phyloP scores from a whole-genome alignment of 2,113 vertebrate species.

The Apodemus speciosus region DNA sequence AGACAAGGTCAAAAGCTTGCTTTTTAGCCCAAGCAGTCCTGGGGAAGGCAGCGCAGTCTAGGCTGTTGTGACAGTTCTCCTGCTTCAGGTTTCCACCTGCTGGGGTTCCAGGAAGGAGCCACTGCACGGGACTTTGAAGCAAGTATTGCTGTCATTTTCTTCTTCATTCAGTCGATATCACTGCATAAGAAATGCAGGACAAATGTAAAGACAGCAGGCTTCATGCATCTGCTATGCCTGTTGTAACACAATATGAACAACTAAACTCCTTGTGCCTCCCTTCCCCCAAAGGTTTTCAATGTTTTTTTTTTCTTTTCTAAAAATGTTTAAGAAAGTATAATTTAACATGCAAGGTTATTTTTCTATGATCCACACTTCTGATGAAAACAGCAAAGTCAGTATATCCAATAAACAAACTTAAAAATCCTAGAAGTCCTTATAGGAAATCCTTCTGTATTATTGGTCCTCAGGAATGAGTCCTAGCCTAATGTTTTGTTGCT shows the following conservation, averaged over 20 bases:
- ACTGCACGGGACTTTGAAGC: neutral
- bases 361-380: neutral
- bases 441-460: neutral
- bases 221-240: neutral
- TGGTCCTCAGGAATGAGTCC: neutral
- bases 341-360: neutral
- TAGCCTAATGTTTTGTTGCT: neutral
- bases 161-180: neutral
- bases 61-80: neutral
- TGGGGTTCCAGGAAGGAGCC: neutral
- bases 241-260: neutral
- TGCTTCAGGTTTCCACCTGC: neutral
- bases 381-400: neutral
- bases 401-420: neutral
- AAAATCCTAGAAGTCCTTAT: neutral
- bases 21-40: neutral
- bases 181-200: neutral
- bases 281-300: neutral
- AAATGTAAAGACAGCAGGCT: neutral
- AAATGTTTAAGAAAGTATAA: conserved; percentile 9
- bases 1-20: neutral
- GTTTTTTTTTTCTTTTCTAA: neutral
- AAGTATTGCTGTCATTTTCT: neutral
- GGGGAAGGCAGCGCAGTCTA: neutral
- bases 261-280: neutral